Conservation (phyloP, 2,888 invertebrate species). For the Cantharis rufa region DNA sequence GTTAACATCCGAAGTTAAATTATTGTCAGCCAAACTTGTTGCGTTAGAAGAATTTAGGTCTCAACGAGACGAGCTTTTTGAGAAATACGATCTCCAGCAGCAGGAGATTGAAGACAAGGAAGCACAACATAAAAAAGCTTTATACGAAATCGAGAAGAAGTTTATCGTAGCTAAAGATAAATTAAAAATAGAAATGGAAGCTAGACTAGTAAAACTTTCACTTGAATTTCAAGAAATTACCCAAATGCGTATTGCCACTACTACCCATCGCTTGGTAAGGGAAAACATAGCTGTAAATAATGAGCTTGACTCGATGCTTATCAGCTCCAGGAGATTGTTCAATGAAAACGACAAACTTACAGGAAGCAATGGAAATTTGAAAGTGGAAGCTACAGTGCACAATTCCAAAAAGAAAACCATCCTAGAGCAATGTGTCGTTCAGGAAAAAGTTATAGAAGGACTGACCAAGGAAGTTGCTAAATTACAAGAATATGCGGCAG, state of each 20-base stretch:
- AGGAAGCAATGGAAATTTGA: conserved; percentile 61
- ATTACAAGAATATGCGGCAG: not conserved
- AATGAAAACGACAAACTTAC: conserved; percentile 65
- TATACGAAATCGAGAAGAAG: conserved; percentile 73
- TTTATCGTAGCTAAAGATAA: conserved; percentile 79
- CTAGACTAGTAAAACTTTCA: conserved; percentile 76
- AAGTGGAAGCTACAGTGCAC: conserved; percentile 61
- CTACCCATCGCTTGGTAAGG: conserved; percentile 81
- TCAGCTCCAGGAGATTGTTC: conserved; percentile 61
- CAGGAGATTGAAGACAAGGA: conserved; percentile 75
- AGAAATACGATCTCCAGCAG: conserved; percentile 82
- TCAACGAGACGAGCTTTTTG: conserved; percentile 82
- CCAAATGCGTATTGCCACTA: conserved; percentile 83
- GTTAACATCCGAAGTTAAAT: conserved; percentile 83
- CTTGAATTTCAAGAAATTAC: conserved; percentile 85
- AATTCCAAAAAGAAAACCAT: conserved; percentile 68
- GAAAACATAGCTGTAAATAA: conserved; percentile 83
- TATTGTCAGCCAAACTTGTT: conserved; percentile 82
- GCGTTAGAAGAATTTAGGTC: conserved; percentile 87
- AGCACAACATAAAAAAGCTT: conserved; percentile 71
- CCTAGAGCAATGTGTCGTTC: conserved; percentile 65
- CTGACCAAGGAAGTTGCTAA: conserved; percentile 58
- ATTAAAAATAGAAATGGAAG: conserved; percentile 85
- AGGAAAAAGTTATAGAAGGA: conserved; percentile 67
- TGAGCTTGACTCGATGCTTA: conserved; percentile 70